Conservation (phyloP, 1,140 invertebrate genomes). For the Drosophila lacertosa region DNA sequence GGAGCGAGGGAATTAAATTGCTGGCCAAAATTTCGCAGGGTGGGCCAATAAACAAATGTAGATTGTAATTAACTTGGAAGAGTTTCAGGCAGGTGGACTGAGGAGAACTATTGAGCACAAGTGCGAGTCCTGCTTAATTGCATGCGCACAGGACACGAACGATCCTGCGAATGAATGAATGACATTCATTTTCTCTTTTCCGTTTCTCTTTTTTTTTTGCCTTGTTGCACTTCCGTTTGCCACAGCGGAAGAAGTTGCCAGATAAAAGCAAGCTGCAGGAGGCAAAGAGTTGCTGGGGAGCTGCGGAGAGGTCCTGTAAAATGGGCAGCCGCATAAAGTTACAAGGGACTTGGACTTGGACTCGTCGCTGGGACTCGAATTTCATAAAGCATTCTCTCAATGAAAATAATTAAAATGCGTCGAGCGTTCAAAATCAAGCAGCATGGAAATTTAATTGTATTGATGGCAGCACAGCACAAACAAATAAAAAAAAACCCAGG, state of each 20-base stretch:
- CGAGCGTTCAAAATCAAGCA: constrained; percentile 79
- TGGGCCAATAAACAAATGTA: constrained; percentile 74
- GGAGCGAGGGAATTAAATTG: constrained; percentile 47
- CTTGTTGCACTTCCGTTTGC: constrained; percentile 71
- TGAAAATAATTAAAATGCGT: constrained; percentile 82
- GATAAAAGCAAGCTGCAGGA: constrained; percentile 33
- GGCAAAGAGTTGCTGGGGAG: too few relatives aligned
- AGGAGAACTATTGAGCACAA: constrained; percentile 1
- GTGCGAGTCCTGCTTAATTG: constrained; percentile 56
- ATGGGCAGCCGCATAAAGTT: constrained; percentile 33
- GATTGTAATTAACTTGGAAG: constrained; percentile 77
- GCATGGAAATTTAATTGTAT: constrained; percentile 81
- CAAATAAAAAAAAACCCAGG: background rate
- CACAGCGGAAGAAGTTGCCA: constrained; percentile 60
- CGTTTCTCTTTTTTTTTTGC: constrained; percentile 33
- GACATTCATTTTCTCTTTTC: constrained; percentile 70
- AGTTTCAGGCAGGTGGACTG: constrained; percentile 21
- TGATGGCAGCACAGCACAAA: constrained; percentile 37
- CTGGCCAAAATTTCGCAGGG: constrained; percentile 7
- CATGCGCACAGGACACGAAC: constrained; percentile 49
- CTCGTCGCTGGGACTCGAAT: constrained; percentile 55
- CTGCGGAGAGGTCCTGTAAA: background rate
- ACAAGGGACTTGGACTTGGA: constrained; percentile 10
- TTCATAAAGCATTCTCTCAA: constrained; percentile 76
- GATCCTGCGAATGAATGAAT: constrained; percentile 56